Evolutionary conservation across 2,888 invertebrate species (phyloP).

Genomic region (Pristionchus entomophagus): DNA sequence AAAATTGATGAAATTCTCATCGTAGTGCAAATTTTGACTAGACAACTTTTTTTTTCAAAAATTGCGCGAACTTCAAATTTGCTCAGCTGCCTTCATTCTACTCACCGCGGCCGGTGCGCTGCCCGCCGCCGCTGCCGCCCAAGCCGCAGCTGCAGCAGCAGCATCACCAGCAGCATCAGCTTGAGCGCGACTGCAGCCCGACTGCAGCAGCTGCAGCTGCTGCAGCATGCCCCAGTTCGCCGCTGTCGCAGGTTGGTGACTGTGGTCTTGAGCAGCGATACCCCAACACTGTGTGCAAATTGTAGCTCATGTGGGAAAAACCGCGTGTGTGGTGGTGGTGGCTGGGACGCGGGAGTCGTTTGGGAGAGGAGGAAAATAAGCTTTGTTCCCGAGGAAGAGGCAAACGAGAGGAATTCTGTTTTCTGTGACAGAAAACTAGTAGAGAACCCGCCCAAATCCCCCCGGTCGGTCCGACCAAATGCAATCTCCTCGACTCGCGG

Average conservation of each 20-base stretch:
- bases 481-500: neutral
- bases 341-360: too few species aligned
- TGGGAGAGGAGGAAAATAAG: neutral
- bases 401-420: neutral
- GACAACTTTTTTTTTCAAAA: neutral
- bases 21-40: neutral
- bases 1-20: neutral
- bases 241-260: slow-evolving; percentile 64
- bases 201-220: slow-evolving; percentile 56
- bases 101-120: slow-evolving; percentile 72
- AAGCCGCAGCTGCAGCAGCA: slow-evolving; percentile 52
- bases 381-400: slow-evolving; percentile 21
- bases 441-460: too few species aligned
- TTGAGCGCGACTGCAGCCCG: slow-evolving; percentile 56
- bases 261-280: too few species aligned
- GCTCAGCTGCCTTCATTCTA: slow-evolving; percentile 73
- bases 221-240: slow-evolving; percentile 54
- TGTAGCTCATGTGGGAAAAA: too few species aligned
- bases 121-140: slow-evolving; percentile 65
- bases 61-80: neutral
- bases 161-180: slow-evolving; percentile 50
- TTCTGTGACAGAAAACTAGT: neutral
- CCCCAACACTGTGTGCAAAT: too few species aligned
- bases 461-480: neutral
- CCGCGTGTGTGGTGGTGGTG: too few species aligned